These are phyloP conservation scores for Arothron firmamentum DNA, from an alignment of 2,113 vertebrate species.

Conservation along the genomic window DNA sequence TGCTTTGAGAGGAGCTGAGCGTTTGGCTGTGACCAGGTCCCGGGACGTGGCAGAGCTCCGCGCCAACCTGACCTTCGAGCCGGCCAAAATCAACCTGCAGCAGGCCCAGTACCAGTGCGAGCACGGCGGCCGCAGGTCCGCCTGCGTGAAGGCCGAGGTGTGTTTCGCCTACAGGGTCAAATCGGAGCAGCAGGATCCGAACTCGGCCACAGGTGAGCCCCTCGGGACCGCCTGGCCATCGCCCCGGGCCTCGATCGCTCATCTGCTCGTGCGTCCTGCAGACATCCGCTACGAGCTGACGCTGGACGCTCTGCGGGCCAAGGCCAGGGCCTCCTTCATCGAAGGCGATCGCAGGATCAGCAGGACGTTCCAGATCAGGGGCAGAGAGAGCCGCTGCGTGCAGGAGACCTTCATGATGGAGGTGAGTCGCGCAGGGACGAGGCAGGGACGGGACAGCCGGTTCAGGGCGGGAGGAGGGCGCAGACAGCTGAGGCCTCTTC, in stretches of 20 bases:
- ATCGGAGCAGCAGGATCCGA: conserved; percentile 68
- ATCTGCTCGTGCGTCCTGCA: conserved; percentile 21
- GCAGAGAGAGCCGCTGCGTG: conserved; percentile 39
- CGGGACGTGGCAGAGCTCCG: conserved; percentile 90
- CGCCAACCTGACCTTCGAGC: conserved; percentile 83
- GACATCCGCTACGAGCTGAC: conserved; percentile 67
- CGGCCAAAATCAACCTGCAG: conserved; percentile 88
- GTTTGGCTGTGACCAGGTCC: conserved; percentile 79
- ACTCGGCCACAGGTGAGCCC: conserved; percentile 68
- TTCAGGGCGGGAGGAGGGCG: background rate
- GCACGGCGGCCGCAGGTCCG: conserved; percentile 71
- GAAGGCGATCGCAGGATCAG: conserved; percentile 55
- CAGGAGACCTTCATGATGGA: conserved; percentile 71
- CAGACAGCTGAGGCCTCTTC: no score
- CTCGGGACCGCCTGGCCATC: no score
- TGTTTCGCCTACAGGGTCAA: conserved; percentile 85
- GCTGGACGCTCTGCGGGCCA: conserved; percentile 68
- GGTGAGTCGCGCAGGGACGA: conserved; percentile 62
- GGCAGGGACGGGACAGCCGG: background rate
- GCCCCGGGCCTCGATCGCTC: no score
- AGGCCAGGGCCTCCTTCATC: conserved; percentile 68
- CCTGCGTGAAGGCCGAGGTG: conserved; percentile 79
- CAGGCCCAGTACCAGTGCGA: conserved; percentile 83
- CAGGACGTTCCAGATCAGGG: conserved; percentile 30
- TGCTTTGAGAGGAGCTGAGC: background rate